A percentile compares a stretch with the other conserved stretches of the same genome.
Evolutionary conservation across 2,113 vertebrate genomes (phyloP).

Genomic region (Aleadryas rufinucha): DNA sequence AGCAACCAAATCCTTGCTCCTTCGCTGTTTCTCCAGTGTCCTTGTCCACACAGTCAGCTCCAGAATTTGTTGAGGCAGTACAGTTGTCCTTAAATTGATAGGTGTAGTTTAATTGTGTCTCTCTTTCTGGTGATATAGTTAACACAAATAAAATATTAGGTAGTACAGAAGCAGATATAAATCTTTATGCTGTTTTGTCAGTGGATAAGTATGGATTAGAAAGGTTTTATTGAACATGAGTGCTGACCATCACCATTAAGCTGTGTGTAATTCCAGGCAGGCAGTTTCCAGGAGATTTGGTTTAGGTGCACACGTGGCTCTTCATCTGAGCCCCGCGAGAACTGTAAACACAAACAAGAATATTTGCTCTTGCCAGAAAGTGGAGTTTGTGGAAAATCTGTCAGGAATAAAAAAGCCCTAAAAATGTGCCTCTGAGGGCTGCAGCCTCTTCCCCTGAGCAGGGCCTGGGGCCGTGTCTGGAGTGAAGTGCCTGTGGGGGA

Average conservation of each 20-base stretch:
- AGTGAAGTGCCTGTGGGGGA: background rate
- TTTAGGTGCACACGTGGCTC: background rate
- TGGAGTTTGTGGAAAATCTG: background rate
- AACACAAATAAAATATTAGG: background rate
- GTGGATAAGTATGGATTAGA: background rate
- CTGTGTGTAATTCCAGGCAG: background rate
- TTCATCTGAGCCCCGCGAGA: background rate
- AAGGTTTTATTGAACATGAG: background rate
- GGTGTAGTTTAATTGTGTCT: background rate
- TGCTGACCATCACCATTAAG: background rate
- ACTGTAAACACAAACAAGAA: background rate
- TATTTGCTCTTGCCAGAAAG: background rate
- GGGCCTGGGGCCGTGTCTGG: background rate
- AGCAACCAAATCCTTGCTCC: background rate
- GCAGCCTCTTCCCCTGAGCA: background rate
- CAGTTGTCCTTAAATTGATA: background rate
- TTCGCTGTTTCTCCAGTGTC: background rate
- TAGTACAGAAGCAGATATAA: background rate
- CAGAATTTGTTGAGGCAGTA: background rate
- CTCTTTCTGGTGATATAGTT: background rate
- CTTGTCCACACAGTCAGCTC: rapidly evolving
- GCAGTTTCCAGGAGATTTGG: background rate
- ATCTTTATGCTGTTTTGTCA: background rate
- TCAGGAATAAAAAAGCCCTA: background rate
- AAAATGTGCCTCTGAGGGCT: background rate